phyloP scores from a whole-genome alignment of 1,140 invertebrate species.

The Belonocnema kinseyi region DNA sequence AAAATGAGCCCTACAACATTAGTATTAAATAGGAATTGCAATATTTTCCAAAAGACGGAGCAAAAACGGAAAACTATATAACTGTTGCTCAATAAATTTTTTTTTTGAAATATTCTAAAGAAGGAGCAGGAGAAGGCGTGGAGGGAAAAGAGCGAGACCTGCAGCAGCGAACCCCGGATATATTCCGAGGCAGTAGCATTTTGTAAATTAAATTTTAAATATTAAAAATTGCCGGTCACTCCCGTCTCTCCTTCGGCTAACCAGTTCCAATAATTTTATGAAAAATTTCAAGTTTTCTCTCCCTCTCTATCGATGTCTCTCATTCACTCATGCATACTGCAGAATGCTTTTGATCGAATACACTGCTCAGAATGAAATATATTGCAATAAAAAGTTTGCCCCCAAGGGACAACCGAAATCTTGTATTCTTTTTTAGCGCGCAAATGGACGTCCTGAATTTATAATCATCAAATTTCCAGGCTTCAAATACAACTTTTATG shows the following conservation, averaged over 20 bases:
- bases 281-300: background rate
- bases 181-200: constrained; percentile 45
- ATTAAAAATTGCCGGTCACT: constrained; percentile 55
- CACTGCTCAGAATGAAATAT: constrained; percentile 62
- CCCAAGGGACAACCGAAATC: constrained; percentile 23
- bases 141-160: background rate
- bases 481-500: background rate
- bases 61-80: too few relatives aligned
- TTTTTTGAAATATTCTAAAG: background rate
- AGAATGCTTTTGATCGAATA: constrained; percentile 62
- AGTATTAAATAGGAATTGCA: too few relatives aligned
- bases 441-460: constrained; percentile 25
- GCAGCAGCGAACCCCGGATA: constrained; percentile 20
- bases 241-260: constrained; percentile 36
- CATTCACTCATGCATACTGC: constrained; percentile 56
- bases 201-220: constrained; percentile 63
- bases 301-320: constrained; percentile 29
- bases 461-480: constrained; percentile 30
- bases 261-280: constrained; percentile 37
- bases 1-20: too few relatives aligned
- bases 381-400: constrained; percentile 58
- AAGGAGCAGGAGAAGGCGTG: background rate
- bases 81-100: background rate
- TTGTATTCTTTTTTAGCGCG: constrained; percentile 24
- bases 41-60: too few relatives aligned